Percentiles rank a stretch among this genome's conserved stretches.
Evolutionary conservation across 64 coral and sea anemone species (phyloP).

Genomic region (Montipora efflorescens): DNA sequence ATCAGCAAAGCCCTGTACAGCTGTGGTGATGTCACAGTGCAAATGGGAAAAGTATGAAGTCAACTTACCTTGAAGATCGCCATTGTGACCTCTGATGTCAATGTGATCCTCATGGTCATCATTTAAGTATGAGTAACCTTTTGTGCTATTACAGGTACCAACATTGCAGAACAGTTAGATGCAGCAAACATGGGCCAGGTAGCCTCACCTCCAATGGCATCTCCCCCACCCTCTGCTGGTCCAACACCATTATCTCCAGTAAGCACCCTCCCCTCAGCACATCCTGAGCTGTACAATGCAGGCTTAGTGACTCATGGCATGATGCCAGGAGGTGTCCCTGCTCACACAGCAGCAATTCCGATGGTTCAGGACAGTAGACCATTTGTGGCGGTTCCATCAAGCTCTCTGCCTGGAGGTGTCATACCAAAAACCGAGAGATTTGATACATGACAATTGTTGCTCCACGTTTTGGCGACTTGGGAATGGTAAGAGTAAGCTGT

Average conservation of each 20-base stretch:
- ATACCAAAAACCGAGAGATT: slow-evolving; percentile 75
- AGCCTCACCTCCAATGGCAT: slow-evolving; percentile 19
- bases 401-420: slow-evolving; percentile 35
- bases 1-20: neutral
- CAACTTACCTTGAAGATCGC: neutral
- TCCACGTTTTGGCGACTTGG: neutral
- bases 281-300: slow-evolving; percentile 33
- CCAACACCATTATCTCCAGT: slow-evolving; percentile 60
- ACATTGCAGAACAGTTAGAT: slow-evolving; percentile 92
- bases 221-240: slow-evolving; percentile 39
- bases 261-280: slow-evolving; percentile 62
- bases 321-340: neutral
- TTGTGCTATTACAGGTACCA: slow-evolving; percentile 70
- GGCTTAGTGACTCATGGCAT: neutral
- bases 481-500: neutral
- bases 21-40: neutral
- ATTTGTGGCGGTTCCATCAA: slow-evolving; percentile 33
- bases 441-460: slow-evolving; percentile 65
- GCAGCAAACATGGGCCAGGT: slow-evolving; percentile 64
- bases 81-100: neutral
- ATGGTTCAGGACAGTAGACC: slow-evolving; percentile 50
- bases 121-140: neutral
- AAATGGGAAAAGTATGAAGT: neutral
- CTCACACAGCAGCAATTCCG: neutral
- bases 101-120: neutral